Conservation (phyloP, 2,113 vertebrate genomes). For the Montifringilla adamsi region DNA sequence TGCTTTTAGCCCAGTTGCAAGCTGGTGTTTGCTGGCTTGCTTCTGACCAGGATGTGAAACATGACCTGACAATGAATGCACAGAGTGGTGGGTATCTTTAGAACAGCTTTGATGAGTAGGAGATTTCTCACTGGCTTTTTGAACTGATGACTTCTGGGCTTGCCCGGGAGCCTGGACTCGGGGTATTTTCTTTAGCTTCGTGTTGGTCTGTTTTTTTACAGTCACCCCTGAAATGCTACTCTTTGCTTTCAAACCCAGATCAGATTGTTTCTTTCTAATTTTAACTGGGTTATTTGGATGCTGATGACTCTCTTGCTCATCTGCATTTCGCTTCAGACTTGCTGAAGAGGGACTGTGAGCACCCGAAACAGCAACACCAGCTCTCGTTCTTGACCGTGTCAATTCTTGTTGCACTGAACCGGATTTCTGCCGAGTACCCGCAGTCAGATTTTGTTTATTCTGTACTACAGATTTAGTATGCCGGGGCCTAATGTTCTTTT, state of each 20-base stretch:
- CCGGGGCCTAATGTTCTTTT: slow-evolving; percentile 57
- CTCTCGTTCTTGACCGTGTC: slow-evolving; percentile 68
- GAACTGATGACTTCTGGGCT: slow-evolving; percentile 45
- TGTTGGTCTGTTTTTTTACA: slow-evolving; percentile 65
- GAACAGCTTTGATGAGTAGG: slow-evolving; percentile 48
- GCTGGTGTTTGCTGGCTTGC: slow-evolving; percentile 57
- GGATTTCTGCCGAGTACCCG: slow-evolving; percentile 39
- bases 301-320: slow-evolving; percentile 71
- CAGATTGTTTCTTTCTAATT: slow-evolving; percentile 79
- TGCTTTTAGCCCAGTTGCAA: slow-evolving; percentile 29
- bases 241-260: slow-evolving; percentile 63
- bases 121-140: slow-evolving; percentile 65
- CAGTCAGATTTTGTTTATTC: slow-evolving; percentile 60
- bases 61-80: slow-evolving; percentile 46
- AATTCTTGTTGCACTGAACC: slow-evolving; percentile 39
- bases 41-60: slow-evolving; percentile 69
- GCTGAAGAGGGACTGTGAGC: slow-evolving; percentile 57
- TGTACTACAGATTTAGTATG: slow-evolving; percentile 49
- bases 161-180: slow-evolving; percentile 52
- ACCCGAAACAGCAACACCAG: slow-evolving; percentile 55
- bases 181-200: slow-evolving; percentile 59
- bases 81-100: slow-evolving; percentile 56
- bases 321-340: slow-evolving; percentile 76
- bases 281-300: slow-evolving; percentile 75
- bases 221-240: slow-evolving; percentile 41